phyloP scores from a whole-genome alignment of 2,113 vertebrate species.

The Phaetusa simplex region DNA sequence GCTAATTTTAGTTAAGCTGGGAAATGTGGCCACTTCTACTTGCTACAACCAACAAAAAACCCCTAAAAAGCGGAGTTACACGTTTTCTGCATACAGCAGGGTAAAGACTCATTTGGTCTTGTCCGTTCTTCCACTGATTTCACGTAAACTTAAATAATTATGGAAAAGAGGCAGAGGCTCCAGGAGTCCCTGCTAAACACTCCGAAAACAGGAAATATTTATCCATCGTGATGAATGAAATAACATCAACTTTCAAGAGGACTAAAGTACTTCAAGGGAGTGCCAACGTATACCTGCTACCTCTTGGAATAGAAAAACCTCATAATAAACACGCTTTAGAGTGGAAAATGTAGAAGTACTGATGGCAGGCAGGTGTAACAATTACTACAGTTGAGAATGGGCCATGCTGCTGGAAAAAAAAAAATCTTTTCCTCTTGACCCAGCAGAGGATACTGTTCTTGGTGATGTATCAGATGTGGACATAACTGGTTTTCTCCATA shows the following conservation, averaged over 20 bases:
- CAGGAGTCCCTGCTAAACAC: not conserved
- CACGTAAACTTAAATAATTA: not conserved
- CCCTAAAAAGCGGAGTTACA: not conserved
- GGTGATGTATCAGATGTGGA: not conserved
- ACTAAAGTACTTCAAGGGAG: not conserved
- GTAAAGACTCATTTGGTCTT: not conserved
- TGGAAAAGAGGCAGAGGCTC: not conserved
- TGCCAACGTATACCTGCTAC: not conserved
- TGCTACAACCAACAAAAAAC: not conserved
- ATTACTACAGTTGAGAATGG: not conserved
- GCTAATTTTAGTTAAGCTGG: not conserved
- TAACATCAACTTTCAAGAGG: not conserved
- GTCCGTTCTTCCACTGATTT: not conserved
- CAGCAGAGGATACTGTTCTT: not conserved
- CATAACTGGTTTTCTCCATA: not conserved
- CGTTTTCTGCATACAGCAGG: not conserved
- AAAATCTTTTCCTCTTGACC: not conserved
- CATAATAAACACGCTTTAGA: not conserved
- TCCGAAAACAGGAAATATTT: not conserved
- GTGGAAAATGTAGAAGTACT: not conserved
- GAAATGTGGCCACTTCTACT: not conserved
- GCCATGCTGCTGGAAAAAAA: not conserved
- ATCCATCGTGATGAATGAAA: not conserved
- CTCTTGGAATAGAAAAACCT: not conserved
- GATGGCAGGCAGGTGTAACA: not conserved